These are phyloP conservation scores for Vollenhovia emeryi DNA, from an alignment of 1,140 invertebrate species.

Conservation along the genomic window DNA sequence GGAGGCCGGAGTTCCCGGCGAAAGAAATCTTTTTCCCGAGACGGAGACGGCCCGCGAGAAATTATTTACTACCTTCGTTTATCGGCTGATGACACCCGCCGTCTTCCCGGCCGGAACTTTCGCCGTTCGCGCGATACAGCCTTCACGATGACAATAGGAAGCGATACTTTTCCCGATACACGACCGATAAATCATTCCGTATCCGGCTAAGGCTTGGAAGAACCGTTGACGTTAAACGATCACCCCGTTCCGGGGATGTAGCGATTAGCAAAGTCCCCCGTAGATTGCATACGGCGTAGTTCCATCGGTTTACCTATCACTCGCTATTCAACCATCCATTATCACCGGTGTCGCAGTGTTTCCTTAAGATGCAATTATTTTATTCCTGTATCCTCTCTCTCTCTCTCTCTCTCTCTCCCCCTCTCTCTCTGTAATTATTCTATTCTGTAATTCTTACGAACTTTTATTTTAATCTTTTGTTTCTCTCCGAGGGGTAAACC, in stretches of 20 bases:
- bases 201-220: background rate
- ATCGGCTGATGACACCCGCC: conserved; percentile 40
- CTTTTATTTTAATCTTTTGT: too few relatives aligned
- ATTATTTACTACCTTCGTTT: conserved; percentile 51
- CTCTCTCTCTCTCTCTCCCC: background rate
- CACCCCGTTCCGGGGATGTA: background rate
- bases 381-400: background rate
- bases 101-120: conserved; percentile 19
- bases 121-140: background rate
- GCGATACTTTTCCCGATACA: conserved; percentile 40
- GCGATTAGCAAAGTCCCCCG: conserved; percentile 16
- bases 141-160: conserved; percentile 8
- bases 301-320: background rate
- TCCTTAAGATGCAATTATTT: background rate
- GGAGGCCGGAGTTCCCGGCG: background rate
- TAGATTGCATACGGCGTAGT: background rate
- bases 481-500: too few relatives aligned
- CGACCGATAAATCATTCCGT: conserved; percentile 47
- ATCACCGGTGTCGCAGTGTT: too few relatives aligned
- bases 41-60: background rate
- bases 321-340: background rate
- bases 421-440: background rate
- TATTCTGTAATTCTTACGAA: too few relatives aligned
- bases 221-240: conserved; percentile 49
- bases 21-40: conserved; percentile 31